A percentile compares a stretch with the other conserved stretches of the same genome.
Conservation (phyloP, 2,113 vertebrate species). For the Ranitomeya variabilis region DNA sequence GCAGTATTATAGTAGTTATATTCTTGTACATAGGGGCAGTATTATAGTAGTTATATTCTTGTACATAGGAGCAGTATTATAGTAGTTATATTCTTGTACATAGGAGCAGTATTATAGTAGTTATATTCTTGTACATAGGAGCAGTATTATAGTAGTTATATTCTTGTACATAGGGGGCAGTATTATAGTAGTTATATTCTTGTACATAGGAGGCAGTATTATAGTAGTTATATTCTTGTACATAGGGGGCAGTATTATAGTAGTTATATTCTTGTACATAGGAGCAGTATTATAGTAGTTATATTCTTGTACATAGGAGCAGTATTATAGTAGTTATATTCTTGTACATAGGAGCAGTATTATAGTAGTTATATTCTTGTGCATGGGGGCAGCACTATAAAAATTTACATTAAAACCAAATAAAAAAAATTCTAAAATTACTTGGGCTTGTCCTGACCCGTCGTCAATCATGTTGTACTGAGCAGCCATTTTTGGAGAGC, state of each 20-base stretch:
- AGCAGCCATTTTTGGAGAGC: conserved; percentile 84
- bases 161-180: not conserved
- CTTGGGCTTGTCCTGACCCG: conserved; percentile 83
- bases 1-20: no score
- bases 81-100: conserved; percentile 11
- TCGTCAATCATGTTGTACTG: conserved; percentile 90
- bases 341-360: not conserved
- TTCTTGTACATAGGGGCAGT: not conserved
- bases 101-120: conserved; percentile 11
- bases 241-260: not conserved
- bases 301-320: not conserved
- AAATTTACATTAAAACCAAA: not conserved
- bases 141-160: conserved; percentile 18
- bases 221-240: no score
- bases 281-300: not conserved
- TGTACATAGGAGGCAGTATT: no score
- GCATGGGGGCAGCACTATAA: not conserved
- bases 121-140: conserved; percentile 7
- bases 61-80: not conserved
- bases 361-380: not conserved
- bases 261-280: not conserved
- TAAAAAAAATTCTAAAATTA: no score
- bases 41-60: not conserved
- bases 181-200: no score
- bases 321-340: conserved; percentile 2